Conservation (phyloP, 1,140 invertebrate species). For the Brachionus asplanchnoidis region DNA sequence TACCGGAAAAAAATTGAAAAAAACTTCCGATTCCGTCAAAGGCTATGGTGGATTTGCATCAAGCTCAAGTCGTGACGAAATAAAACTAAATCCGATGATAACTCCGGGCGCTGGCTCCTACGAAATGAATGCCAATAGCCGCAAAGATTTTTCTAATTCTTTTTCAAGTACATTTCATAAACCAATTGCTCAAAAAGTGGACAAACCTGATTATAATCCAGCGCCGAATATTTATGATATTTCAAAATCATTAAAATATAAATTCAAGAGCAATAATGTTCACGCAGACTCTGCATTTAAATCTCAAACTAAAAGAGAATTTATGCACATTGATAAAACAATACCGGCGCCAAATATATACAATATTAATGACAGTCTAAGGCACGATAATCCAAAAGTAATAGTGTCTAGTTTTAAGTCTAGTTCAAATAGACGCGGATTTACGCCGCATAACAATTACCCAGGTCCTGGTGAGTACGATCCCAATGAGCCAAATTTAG, state of each 20-base stretch:
- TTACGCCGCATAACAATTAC: background rate
- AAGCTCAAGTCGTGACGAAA: conserved; percentile 1
- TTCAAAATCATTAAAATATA: background rate
- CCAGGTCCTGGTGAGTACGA: conserved; percentile 34
- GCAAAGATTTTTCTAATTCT: conserved; percentile 2
- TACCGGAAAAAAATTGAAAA: conserved; percentile 16
- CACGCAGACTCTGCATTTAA: conserved; percentile 18
- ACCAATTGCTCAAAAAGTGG: conserved; percentile 19
- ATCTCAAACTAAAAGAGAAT: conserved; percentile 39
- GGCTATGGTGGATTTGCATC: conserved; percentile 40
- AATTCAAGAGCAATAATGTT: conserved; percentile 37
- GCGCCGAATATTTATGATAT: conserved; percentile 32
- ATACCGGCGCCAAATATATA: conserved; percentile 19
- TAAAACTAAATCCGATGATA: conserved; percentile 1
- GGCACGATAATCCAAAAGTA: background rate
- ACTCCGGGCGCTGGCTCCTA: conserved; percentile 23
- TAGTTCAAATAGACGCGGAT: background rate
- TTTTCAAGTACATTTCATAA: conserved; percentile 36
- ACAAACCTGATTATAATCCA: background rate
- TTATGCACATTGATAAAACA: background rate
- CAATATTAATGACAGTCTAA: conserved; percentile 9
- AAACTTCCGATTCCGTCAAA: conserved; percentile 30
- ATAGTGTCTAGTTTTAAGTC: conserved; percentile 31
- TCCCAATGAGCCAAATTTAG: background rate
- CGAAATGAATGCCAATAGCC: background rate